These are phyloP conservation scores for Sinocyclocheilus grahami DNA, from an alignment of 2,113 vertebrate genomes.

Conservation along the genomic window DNA sequence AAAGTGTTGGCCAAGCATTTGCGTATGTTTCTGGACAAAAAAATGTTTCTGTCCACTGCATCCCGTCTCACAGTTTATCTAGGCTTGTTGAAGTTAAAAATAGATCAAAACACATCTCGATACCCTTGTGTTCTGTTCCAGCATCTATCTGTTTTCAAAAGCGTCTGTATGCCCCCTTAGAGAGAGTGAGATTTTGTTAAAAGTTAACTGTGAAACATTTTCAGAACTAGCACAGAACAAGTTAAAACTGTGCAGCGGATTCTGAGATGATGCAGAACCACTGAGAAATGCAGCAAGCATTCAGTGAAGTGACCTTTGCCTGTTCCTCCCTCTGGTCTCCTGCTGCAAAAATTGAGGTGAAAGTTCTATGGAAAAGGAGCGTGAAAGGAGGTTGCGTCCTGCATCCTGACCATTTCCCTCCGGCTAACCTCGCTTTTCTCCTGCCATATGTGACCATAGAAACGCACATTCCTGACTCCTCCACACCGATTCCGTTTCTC, in stretches of 20 bases:
- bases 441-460: slow-evolving; percentile 40
- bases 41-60: no score
- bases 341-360: slow-evolving; percentile 37
- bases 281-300: not conserved
- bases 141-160: no score
- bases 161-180: no score
- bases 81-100: not conserved
- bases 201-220: not conserved
- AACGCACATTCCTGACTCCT: slow-evolving; percentile 26
- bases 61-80: not conserved
- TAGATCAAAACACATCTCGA: not conserved
- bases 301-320: slow-evolving; percentile 21
- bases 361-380: slow-evolving; percentile 1
- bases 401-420: slow-evolving; percentile 26
- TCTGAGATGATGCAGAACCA: not conserved
- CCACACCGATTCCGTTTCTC: slow-evolving; percentile 25
- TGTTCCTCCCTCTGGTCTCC: slow-evolving; percentile 18
- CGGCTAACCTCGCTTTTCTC: not conserved
- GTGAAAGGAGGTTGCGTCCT: slow-evolving; percentile 27
- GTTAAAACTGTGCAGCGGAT: not conserved
- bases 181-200: not conserved
- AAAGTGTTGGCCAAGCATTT: not conserved
- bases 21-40: not conserved
- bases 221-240: not conserved
- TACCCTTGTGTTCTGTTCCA: no score